Percentiles rank a stretch among this genome's conserved stretches.
These are phyloP conservation scores for Tupaia tana DNA, from an alignment of 2,113 vertebrate species.

Conservation along the genomic window DNA sequence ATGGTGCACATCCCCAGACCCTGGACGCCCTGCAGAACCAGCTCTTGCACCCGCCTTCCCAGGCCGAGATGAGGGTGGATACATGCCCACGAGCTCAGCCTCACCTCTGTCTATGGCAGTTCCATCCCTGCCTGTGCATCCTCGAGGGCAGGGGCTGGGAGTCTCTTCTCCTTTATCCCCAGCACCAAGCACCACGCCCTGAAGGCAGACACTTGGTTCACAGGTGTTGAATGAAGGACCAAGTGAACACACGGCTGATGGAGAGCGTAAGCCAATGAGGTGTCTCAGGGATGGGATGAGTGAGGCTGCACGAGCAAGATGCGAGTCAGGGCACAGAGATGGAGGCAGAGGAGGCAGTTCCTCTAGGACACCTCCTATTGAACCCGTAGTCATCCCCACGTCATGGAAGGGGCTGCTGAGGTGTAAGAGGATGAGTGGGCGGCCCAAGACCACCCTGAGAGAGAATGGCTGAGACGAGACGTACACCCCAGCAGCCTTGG, in stretches of 20 bases:
- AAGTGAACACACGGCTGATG: not conserved
- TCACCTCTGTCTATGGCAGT: no score
- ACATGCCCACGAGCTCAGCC: no score
- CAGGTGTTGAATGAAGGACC: not conserved
- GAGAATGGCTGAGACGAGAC: not conserved
- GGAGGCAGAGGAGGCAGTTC: not conserved
- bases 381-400: not conserved
- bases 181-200: not conserved
- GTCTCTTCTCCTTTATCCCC: rapidly evolving
- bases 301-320: not conserved
- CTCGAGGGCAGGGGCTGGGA: not conserved
- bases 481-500: rapidly evolving
- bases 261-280: rapidly evolving
- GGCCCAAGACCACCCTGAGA: rapidly evolving
- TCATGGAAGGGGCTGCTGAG: not conserved
- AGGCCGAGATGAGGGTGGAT: not conserved
- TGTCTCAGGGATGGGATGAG: not conserved
- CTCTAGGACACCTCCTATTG: not conserved
- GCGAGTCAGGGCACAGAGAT: not conserved
- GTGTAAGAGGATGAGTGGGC: not conserved
- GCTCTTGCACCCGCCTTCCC: no score
- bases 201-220: not conserved
- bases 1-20: not conserved
- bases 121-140: rapidly evolving
- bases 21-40: not conserved